phyloP scores from a whole-genome alignment of 2,113 vertebrate genomes.

The Trinectes maculatus region DNA sequence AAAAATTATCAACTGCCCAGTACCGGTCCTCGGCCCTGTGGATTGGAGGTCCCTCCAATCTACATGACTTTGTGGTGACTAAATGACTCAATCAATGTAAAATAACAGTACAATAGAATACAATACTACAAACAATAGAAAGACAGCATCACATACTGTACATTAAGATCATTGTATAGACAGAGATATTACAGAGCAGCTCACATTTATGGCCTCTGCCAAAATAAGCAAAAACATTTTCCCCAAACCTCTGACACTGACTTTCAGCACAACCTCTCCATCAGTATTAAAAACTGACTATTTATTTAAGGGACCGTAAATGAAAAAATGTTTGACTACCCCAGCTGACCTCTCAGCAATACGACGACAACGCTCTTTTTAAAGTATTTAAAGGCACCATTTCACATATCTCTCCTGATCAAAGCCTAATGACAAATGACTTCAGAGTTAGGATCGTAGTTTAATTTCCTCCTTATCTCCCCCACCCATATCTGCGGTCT shows the following conservation, averaged over 20 bases:
- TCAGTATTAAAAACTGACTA: neutral
- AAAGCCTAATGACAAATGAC: neutral
- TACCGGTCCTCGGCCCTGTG: too few relatives aligned
- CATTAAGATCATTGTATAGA: slow-evolving; percentile 35
- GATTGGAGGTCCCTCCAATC: too few relatives aligned
- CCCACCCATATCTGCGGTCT: neutral
- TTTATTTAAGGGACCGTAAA: neutral
- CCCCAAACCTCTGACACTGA: neutral
- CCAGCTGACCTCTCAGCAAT: slow-evolving; percentile 20
- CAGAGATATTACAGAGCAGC: slow-evolving; percentile 4
- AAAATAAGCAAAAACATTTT: slow-evolving; percentile 5
- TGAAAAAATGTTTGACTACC: neutral
- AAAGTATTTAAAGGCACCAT: neutral
- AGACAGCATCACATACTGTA: slow-evolving; percentile 10
- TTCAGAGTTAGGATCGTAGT: neutral
- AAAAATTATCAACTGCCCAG: too few relatives aligned
- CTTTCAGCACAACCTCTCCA: neutral
- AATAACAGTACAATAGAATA: too few relatives aligned
- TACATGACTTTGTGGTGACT: slow-evolving; percentile 37
- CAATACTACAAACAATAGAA: slow-evolving; percentile 38
- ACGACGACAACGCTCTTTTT: too few relatives aligned
- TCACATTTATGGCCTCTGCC: neutral
- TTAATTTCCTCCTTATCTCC: slow-evolving; percentile 6
- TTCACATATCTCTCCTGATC: neutral
- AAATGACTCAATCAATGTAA: slow-evolving; percentile 50